Percentiles rank a stretch among this genome's conserved stretches.
These are phyloP conservation scores for Dissostichus mawsoni DNA, from an alignment of 2,113 vertebrate genomes.

Conservation along the genomic window DNA sequence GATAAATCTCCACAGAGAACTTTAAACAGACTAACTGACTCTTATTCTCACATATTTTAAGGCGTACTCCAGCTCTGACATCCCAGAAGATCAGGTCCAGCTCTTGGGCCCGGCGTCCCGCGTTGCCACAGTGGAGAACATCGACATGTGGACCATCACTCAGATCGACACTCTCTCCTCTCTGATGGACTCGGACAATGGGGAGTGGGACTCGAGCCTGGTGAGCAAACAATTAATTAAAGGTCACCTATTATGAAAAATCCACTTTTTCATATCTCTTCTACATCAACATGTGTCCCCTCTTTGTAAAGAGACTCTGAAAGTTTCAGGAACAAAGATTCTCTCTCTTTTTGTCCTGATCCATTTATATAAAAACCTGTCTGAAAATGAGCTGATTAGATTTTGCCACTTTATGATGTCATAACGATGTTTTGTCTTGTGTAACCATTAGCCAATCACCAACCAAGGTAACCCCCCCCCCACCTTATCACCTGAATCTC, in stretches of 20 bases:
- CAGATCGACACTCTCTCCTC: slow-evolving; percentile 76
- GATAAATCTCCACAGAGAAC: background rate
- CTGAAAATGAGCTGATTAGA: too few species aligned
- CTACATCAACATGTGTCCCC: too few species aligned
- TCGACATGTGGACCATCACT: slow-evolving; percentile 77
- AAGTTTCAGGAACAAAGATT: too few species aligned
- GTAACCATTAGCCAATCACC: too few species aligned
- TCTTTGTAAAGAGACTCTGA: too few species aligned
- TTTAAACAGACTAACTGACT: background rate
- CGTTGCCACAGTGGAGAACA: slow-evolving; percentile 58
- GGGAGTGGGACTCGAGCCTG: slow-evolving; percentile 68
- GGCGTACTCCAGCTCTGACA: slow-evolving; percentile 62
- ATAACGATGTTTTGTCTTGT: too few species aligned
- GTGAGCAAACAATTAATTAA: slow-evolving; percentile 43
- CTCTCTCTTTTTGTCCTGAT: too few species aligned
- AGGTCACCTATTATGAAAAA: background rate
- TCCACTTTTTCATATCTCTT: too few species aligned
- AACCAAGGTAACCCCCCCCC: too few species aligned
- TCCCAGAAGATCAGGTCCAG: slow-evolving; percentile 75
- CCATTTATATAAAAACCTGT: too few species aligned
- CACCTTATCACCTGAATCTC: too few species aligned
- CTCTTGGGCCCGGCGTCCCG: slow-evolving; percentile 73
- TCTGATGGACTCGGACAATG: slow-evolving; percentile 72
- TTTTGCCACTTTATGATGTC: too few species aligned
- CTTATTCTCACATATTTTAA: slow-evolving; percentile 13